Evolutionary conservation across 2,797 vertebrate species (phyloP).

Genomic region (Meriones psammophilus): DNA sequence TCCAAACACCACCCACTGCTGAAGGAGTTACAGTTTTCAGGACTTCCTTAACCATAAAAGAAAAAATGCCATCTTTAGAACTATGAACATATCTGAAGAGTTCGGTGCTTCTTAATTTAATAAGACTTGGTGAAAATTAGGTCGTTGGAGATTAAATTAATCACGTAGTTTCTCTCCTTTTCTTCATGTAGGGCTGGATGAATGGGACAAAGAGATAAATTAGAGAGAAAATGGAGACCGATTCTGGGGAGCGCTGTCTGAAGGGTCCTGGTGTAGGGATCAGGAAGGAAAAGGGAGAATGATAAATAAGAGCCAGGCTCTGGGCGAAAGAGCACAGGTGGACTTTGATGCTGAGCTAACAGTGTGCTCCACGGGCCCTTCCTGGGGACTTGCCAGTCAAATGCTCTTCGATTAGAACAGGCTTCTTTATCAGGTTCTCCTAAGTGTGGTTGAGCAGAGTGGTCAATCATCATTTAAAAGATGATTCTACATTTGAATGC

Average conservation of each 20-base stretch:
- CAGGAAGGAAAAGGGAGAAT: neutral
- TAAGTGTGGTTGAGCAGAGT: neutral
- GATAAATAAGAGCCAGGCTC: neutral
- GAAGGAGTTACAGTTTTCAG: neutral
- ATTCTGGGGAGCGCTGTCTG: neutral
- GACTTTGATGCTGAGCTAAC: no score
- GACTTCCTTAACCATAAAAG: neutral
- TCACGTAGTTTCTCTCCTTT: neutral
- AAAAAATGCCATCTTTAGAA: neutral
- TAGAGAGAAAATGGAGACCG: neutral
- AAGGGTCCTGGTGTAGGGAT: neutral
- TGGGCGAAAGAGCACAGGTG: neutral
- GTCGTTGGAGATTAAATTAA: neutral
- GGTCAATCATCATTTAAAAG: no score
- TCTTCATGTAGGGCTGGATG: neutral
- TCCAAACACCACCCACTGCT: neutral
- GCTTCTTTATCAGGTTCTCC: neutral
- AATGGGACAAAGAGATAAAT: neutral
- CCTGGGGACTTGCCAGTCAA: neutral
- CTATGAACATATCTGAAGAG: neutral
- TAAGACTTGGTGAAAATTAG: neutral
- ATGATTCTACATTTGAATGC: no score
- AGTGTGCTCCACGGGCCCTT: neutral
- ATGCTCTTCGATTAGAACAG: neutral
- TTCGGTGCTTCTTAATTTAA: neutral